phyloP scores from a whole-genome alignment of 2,888 invertebrate genomes.

The Arge pagana region DNA sequence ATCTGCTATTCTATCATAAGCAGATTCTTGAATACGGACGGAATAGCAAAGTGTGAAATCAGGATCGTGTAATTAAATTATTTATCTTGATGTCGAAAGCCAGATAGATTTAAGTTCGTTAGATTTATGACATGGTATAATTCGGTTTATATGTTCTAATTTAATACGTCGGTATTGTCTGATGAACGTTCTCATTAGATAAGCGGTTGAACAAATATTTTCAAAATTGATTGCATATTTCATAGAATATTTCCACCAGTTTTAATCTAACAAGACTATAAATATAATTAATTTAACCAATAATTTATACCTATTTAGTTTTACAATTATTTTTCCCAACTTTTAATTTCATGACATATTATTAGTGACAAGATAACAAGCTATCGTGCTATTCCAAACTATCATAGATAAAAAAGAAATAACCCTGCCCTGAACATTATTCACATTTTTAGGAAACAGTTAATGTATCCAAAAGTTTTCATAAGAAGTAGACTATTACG shows the following conservation, averaged over 20 bases:
- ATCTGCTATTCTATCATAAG: slow-evolving; percentile 95
- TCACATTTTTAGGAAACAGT: neutral
- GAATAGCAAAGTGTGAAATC: slow-evolving; percentile 50
- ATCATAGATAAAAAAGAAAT: slow-evolving; percentile 1
- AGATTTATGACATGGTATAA: slow-evolving; percentile 23
- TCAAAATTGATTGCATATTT: slow-evolving; percentile 13
- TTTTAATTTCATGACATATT: slow-evolving; percentile 22
- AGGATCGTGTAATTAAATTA: slow-evolving; percentile 42
- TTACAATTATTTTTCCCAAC: slow-evolving; percentile 7
- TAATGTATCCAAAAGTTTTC: slow-evolving; percentile 2
- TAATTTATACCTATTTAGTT: slow-evolving; percentile 5
- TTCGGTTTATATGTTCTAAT: slow-evolving; percentile 13
- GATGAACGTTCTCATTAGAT: slow-evolving; percentile 9
- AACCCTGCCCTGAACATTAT: neutral
- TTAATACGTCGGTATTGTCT: slow-evolving; percentile 11
- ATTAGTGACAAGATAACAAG: slow-evolving; percentile 18
- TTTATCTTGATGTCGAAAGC: slow-evolving; percentile 34
- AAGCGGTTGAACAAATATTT: slow-evolving; percentile 11
- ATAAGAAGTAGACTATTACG: neutral
- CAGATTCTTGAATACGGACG: slow-evolving; percentile 84
- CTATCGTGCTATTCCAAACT: slow-evolving; percentile 2
- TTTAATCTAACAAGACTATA: slow-evolving; percentile 5
- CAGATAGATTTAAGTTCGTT: slow-evolving; percentile 33
- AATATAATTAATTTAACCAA: slow-evolving; percentile 15
- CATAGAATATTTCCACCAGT: slow-evolving; percentile 3